Evolutionary conservation across 2,797 vertebrate species (phyloP).

Genomic region (Borostomias antarcticus): DNA sequence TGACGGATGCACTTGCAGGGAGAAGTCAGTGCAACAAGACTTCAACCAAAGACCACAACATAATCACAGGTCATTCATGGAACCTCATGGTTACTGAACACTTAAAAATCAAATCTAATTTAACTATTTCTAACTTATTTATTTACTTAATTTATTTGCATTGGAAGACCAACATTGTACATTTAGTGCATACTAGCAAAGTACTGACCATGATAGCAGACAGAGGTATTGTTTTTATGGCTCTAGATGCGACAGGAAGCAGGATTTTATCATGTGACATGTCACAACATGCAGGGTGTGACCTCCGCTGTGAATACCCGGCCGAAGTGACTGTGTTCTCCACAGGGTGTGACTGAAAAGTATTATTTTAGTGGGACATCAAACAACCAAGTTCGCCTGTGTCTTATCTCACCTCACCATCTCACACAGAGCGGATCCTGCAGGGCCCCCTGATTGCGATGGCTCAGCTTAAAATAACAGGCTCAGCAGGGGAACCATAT

Average conservation of each 20-base stretch:
- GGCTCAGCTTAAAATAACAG: slow-evolving; percentile 62
- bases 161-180: no score
- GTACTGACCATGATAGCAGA: not conserved
- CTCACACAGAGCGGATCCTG: no score
- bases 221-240: not conserved
- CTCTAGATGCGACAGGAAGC: not conserved
- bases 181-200: not conserved
- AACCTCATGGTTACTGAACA: not conserved
- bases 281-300: no score
- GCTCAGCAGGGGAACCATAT: slow-evolving; percentile 38
- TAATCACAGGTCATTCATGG: no score
- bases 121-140: no score
- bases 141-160: no score
- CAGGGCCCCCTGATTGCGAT: slow-evolving; percentile 46
- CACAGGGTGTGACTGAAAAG: not conserved
- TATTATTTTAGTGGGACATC: not conserved
- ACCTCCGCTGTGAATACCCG: slow-evolving; percentile 2
- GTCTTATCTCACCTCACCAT: slow-evolving; percentile 53
- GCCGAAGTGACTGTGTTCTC: not conserved
- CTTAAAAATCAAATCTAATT: no score
- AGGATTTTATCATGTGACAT: not conserved
- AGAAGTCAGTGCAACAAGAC: not conserved
- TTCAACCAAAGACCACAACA: no score
- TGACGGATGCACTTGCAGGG: not conserved
- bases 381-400: slow-evolving; percentile 10